A percentile compares a stretch with the other conserved stretches of the same genome.
These are phyloP conservation scores for Marasmarcha lunaedactyla DNA, from an alignment of 2,888 invertebrate genomes.

Conservation along the genomic window DNA sequence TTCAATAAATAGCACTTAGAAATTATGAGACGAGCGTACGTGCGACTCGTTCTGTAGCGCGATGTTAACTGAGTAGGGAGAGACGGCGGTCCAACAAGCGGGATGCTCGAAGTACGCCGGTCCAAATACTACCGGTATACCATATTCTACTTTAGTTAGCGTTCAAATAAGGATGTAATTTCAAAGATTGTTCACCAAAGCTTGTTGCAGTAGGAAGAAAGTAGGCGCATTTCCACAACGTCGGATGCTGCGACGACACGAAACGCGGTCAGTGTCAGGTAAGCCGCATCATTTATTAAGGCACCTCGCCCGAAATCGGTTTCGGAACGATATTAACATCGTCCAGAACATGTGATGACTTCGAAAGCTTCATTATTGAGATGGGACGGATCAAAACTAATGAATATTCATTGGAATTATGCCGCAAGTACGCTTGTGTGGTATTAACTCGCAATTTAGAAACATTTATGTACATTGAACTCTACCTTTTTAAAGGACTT, in stretches of 20 bases:
- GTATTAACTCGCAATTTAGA: too few species aligned
- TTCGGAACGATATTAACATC: constrained; percentile 2
- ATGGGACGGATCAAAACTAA: too few species aligned
- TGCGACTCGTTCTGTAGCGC: constrained; percentile 25
- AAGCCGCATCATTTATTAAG: constrained; percentile 32
- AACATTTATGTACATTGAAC: too few species aligned
- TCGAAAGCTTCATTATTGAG: too few species aligned
- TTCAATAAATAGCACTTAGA: constrained; percentile 29
- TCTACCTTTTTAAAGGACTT: too few species aligned
- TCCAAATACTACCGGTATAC: constrained; percentile 23
- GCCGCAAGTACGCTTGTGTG: too few species aligned
- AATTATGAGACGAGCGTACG: constrained; percentile 25
- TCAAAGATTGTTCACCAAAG: constrained; percentile 7
- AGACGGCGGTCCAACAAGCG: constrained; percentile 5
- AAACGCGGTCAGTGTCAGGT: constrained; percentile 46
- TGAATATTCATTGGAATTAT: too few species aligned
- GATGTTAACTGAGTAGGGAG: constrained; percentile 33
- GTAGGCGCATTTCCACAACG: constrained; percentile 54
- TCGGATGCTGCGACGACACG: constrained; percentile 44
- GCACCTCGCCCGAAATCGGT: constrained; percentile 14
- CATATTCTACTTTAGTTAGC: constrained; percentile 22
- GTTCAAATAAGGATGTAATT: constrained; percentile 16
- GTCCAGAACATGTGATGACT: too few species aligned
- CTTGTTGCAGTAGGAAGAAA: constrained; percentile 28
- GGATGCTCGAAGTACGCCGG: constrained; percentile 6